Evolutionary conservation across 2,888 invertebrate genomes (phyloP), one percentile per base, ranked within the genome.

Genomic region (Caenorhabditis sp.): DNA sequence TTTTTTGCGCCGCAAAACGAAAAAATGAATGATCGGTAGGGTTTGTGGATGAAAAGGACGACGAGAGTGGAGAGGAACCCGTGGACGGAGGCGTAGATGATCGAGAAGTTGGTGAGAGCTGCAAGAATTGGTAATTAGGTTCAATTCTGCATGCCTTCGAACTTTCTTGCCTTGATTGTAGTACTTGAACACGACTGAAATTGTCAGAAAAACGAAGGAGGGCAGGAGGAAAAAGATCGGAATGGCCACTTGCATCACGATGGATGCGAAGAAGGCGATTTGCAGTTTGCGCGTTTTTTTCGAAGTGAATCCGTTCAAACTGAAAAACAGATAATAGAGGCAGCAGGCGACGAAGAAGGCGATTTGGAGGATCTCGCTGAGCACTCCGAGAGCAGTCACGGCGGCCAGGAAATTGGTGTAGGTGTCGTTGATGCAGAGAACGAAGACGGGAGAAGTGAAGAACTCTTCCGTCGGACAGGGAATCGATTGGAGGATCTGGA

Each of bases 141-240:
- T 9, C 2, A 22, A 8, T 35, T 35, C 2, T 9, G 35, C 22
- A 22, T 7, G 11, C 15, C 2, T 52, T 15, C n/a, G n/a, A n/a
- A n/a, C n/a, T n/a, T n/a, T n/a, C n/a, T 11, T 6, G 50, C 66
- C 56, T 56, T 66, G 66, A 48, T 66, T 66, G 37, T 66, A 66
- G 30, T 66, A 66, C 17, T 53, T 53, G 37, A 50, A 41, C 6
- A 56, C 56, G 37, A 66, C 66, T 6, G 66, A 66, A n/a, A 41
- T 30, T 11, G 39, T 27, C 30, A 66, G 41, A 22, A 56, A 66
- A 17, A 50, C 27, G 9, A 66, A 66, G 11, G 56, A 48, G 4
- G 66, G 66, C 0, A 66, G 6, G 2, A 66, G 32, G 15, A 66
- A 66, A 9, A 50, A 22, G n/a, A 66, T 30, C 0, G 66, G 66